A percentile compares a stretch with the other conserved stretches of the same genome.
These are phyloP conservation scores for Embidobia sp. DNA, from an alignment of 2,888 invertebrate species.

Conservation along the genomic window DNA sequence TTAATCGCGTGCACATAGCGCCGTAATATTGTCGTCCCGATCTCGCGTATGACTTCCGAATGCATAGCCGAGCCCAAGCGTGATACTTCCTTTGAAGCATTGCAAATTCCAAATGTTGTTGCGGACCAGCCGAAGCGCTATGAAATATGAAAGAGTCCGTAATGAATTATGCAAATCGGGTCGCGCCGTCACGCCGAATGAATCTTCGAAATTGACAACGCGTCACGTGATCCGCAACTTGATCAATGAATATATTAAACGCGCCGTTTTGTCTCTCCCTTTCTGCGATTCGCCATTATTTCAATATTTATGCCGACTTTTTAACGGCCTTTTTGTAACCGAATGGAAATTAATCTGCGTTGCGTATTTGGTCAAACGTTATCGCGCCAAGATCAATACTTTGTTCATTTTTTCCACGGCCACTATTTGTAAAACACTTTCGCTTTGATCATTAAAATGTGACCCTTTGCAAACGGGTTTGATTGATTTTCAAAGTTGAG, in stretches of 20 bases:
- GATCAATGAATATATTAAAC: slow-evolving; percentile 31
- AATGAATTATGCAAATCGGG: slow-evolving; percentile 67
- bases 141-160: slow-evolving; percentile 47
- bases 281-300: too few species aligned
- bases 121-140: slow-evolving; percentile 19
- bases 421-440: too few species aligned
- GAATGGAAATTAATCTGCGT: too few species aligned
- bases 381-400: too few species aligned
- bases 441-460: too few species aligned
- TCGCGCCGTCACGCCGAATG: slow-evolving; percentile 44
- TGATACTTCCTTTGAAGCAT: slow-evolving; percentile 43
- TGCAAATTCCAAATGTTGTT: slow-evolving; percentile 53
- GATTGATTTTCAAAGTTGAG: too few species aligned
- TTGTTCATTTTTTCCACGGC: too few species aligned
- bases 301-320: too few species aligned
- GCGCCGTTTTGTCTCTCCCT: background rate
- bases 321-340: too few species aligned
- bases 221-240: slow-evolving; percentile 35
- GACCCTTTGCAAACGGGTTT: too few species aligned
- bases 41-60: slow-evolving; percentile 54
- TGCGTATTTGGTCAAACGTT: too few species aligned
- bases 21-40: slow-evolving; percentile 39
- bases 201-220: slow-evolving; percentile 51
- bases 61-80: slow-evolving; percentile 20
- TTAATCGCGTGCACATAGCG: slow-evolving; percentile 58